These are phyloP conservation scores for Macheiramphus alcinus DNA, from an alignment of 2,113 vertebrate species.

Conservation along the genomic window DNA sequence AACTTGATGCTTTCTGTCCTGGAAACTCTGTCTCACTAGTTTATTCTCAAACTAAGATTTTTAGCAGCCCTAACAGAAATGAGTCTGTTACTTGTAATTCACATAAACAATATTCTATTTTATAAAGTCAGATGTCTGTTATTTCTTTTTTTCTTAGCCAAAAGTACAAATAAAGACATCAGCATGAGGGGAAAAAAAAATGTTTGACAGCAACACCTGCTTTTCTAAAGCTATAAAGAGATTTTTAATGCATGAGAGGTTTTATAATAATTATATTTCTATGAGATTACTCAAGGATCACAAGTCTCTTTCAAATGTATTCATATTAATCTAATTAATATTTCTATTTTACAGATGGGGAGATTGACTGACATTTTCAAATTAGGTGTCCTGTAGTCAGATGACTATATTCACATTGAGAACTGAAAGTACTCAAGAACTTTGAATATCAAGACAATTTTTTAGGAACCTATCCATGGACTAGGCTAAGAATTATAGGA, in stretches of 20 bases:
- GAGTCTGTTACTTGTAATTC: neutral
- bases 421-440: neutral
- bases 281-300: neutral
- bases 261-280: neutral
- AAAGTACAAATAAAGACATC: neutral
- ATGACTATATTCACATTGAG: neutral
- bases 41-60: neutral
- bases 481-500: neutral
- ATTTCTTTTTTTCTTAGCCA: neutral
- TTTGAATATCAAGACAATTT: neutral
- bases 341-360: neutral
- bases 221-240: neutral
- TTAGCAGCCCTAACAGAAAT: neutral
- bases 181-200: neutral
- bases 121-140: neutral
- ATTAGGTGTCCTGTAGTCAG: neutral
- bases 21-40: neutral
- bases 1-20: neutral
- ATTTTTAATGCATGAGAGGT: neutral
- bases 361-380: neutral
- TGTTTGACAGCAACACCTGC: neutral
- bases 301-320: neutral
- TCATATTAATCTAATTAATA: neutral
- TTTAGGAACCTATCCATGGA: neutral
- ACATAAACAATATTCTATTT: neutral